Conservation (phyloP, 2,113 vertebrate genomes). For the Lota lota region DNA sequence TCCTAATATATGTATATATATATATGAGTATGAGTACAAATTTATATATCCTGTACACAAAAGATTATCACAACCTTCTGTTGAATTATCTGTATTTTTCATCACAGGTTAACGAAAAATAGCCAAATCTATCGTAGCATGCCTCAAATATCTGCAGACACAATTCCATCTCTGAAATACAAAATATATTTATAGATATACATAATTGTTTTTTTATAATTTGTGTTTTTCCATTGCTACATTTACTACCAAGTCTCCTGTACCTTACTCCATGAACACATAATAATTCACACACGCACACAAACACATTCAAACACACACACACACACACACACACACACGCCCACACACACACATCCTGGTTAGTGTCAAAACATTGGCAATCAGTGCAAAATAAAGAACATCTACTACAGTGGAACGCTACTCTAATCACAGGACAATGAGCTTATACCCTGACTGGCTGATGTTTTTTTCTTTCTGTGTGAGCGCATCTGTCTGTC, state of each 20-base stretch:
- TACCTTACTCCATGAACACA: background rate
- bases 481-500: slow-evolving; percentile 39
- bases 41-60: background rate
- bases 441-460: slow-evolving; percentile 13
- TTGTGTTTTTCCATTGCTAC: slow-evolving; percentile 9
- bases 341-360: background rate
- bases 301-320: background rate
- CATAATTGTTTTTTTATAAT: background rate
- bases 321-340: background rate
- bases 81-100: background rate
- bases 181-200: background rate
- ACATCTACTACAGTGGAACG: background rate
- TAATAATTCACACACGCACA: background rate
- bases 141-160: background rate
- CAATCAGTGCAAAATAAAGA: background rate
- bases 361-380: slow-evolving; percentile 5
- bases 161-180: background rate
- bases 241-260: slow-evolving; percentile 19
- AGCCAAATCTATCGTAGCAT: slow-evolving; percentile 18
- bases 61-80: background rate
- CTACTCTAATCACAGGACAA: slow-evolving; percentile 20
- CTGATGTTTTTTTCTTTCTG: slow-evolving; percentile 16
- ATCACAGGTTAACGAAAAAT: slow-evolving; percentile 5
- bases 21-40: background rate
- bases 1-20: too few species aligned